A percentile compares a stretch with the other conserved stretches of the same genome.
Evolutionary conservation across 2,113 vertebrate species (phyloP).

Genomic region (Eudorcas thomsonii): DNA sequence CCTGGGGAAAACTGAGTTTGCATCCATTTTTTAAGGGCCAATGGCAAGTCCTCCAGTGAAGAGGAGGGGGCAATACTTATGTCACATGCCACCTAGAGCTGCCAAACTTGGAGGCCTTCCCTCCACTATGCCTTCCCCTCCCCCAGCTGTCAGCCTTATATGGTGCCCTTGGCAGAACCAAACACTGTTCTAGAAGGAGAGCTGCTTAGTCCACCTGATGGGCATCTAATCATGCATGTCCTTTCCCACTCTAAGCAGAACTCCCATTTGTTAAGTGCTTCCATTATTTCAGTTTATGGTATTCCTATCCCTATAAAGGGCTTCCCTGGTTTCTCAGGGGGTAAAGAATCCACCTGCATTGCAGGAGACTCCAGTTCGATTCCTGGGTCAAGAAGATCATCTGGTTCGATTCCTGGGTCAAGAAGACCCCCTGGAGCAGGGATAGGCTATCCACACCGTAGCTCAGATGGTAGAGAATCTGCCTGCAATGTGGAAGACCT

Average conservation of each 20-base stretch:
- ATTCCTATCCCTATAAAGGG: background rate
- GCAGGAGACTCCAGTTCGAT: background rate
- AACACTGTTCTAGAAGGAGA: background rate
- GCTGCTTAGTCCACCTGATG: rapidly evolving
- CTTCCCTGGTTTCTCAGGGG: background rate
- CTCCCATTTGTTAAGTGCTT: background rate
- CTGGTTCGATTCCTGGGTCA: background rate
- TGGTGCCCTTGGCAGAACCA: background rate
- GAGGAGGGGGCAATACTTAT: rapidly evolving
- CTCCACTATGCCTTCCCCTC: background rate
- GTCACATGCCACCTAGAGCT: background rate
- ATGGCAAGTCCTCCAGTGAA: background rate
- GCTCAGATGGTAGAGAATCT: background rate
- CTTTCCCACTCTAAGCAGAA: background rate
- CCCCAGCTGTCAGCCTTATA: background rate
- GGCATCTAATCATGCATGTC: rapidly evolving
- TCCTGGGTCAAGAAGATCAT: background rate
- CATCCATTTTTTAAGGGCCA: background rate
- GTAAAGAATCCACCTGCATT: background rate
- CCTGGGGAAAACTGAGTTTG: background rate
- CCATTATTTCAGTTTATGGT: background rate
- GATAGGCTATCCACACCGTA: background rate
- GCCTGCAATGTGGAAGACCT: background rate
- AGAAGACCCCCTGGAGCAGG: background rate
- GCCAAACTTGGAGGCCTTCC: background rate